Evolutionary conservation across 2,797 vertebrate genomes (phyloP), one percentile per base, ranked within the genome.

Genomic region (Tragelaphus oryx): DNA sequence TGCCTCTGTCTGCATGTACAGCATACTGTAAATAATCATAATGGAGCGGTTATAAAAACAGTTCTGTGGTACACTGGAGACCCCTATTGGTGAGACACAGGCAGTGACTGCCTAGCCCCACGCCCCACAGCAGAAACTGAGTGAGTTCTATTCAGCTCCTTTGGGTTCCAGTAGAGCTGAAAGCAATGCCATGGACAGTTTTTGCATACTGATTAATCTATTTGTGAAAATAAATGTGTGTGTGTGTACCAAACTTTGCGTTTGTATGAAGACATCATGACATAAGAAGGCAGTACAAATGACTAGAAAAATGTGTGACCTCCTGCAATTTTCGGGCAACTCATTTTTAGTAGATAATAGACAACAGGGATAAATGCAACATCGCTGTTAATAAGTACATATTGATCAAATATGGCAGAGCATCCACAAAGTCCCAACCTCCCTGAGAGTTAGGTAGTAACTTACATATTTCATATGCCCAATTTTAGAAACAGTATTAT

Each of bases 61-160:
- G 98, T 99, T 99, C 97, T 98, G 98, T 99, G 98, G 99, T 99
- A 98, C 99, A 99, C 99, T 99, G 99, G 99, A 99, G 99, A 99
- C 99, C 99, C 99, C 99, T 99, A 98, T 99, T 98, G 99, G 99
- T 98, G 60, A 96, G 87, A 95, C 10, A 11, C 6, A 0, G 94
- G 92, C 48, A 90, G 76, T 95, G 91, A 88, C 10, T n/a, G 44
- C 17, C 2, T 4, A 82, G 89, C 57, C 91, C 11, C 33, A 24
- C 5, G 10, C 33, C 59, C 30, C 55, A 7, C 4, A 95, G 8
- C 52, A 48, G 62, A 74, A 91, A 78, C 81, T 4, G n/a, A 50
- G 80, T 28, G 4, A 2, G 44, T 71, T 48, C 79, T 52, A 54
- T 89, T 68, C 6, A 18, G 44, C 28, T 88, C 83, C 87, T 96